Evolutionary conservation across 2,113 vertebrate species (phyloP).

Genomic region (Hippolais icterina): DNA sequence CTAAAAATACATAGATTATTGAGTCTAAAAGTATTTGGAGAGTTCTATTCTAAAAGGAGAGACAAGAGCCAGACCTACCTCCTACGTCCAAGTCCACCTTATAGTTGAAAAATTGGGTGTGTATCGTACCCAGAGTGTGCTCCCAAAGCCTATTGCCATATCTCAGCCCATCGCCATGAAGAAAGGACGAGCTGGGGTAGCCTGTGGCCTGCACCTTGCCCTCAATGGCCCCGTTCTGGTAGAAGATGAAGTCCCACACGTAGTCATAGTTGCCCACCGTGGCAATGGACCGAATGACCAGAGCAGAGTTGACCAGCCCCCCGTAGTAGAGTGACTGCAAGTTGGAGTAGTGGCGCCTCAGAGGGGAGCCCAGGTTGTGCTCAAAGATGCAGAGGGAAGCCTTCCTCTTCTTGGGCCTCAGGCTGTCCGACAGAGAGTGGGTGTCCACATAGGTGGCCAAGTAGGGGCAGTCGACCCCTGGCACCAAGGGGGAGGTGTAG

Average conservation of each 20-base stretch:
- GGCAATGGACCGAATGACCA: slow-evolving; percentile 82
- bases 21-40: accelerated
- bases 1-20: accelerated
- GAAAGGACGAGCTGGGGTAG: slow-evolving; percentile 81
- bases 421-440: not conserved
- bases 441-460: not conserved
- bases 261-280: slow-evolving; percentile 86
- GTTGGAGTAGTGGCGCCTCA: slow-evolving; percentile 85
- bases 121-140: slow-evolving; percentile 82
- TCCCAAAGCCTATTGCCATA: slow-evolving; percentile 79
- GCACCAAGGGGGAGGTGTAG: slow-evolving; percentile 80
- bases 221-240: slow-evolving; percentile 82
- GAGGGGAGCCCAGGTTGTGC: slow-evolving; percentile 82
- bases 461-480: slow-evolving; percentile 86
- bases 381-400: slow-evolving; percentile 85
- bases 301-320: slow-evolving; percentile 82
- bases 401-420: not conserved
- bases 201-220: slow-evolving; percentile 86
- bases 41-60: not conserved
- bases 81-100: slow-evolving; percentile 83
- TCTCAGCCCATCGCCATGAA: slow-evolving; percentile 67
- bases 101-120: slow-evolving; percentile 85
- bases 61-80: slow-evolving; percentile 69
- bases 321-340: slow-evolving; percentile 79
- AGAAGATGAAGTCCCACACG: slow-evolving; percentile 88